Percentiles rank a stretch among this genome's conserved stretches.
These are phyloP conservation scores for Danaus melanippus DNA, from an alignment of 1,140 invertebrate genomes.

Conservation along the genomic window DNA sequence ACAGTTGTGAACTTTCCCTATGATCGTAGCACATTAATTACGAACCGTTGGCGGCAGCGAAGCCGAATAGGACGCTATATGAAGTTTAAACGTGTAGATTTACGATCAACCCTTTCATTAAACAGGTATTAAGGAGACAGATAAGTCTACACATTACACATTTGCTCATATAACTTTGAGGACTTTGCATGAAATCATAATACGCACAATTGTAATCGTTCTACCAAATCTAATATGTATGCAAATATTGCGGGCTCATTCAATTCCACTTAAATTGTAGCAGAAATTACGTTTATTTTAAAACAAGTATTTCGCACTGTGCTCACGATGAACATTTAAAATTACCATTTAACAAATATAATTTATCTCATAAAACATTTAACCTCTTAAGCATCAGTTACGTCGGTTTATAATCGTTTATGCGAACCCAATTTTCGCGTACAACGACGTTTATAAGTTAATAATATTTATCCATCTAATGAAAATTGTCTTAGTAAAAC, in stretches of 20 bases:
- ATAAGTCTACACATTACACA: constrained; percentile 57
- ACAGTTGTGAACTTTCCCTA: constrained; percentile 63
- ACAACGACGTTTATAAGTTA: constrained; percentile 11
- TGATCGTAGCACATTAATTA: constrained; percentile 66
- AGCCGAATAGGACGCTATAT: constrained; percentile 58
- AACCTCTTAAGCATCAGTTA: constrained; percentile 5
- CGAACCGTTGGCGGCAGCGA: constrained; percentile 42
- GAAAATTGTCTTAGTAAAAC: constrained; percentile 30
- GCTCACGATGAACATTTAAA: too few species aligned
- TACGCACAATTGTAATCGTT: constrained; percentile 42
- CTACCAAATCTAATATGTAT: constrained; percentile 36
- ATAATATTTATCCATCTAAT: constrained; percentile 17
- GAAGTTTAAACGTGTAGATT: constrained; percentile 66
- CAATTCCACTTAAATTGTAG: constrained; percentile 3
- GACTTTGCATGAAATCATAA: constrained; percentile 45
- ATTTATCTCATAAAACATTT: neutral
- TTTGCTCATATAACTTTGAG: constrained; percentile 49
- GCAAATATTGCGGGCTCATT: constrained; percentile 44
- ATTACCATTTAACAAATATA: too few species aligned
- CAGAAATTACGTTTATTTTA: too few species aligned
- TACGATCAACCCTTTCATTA: constrained; percentile 70
- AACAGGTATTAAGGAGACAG: constrained; percentile 66
- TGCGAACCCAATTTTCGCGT: constrained; percentile 3
- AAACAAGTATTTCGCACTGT: too few species aligned
- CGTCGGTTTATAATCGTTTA: too few species aligned